phyloP scores from a whole-genome alignment of 2,888 invertebrate genomes.

The Urechis unicinctus region DNA sequence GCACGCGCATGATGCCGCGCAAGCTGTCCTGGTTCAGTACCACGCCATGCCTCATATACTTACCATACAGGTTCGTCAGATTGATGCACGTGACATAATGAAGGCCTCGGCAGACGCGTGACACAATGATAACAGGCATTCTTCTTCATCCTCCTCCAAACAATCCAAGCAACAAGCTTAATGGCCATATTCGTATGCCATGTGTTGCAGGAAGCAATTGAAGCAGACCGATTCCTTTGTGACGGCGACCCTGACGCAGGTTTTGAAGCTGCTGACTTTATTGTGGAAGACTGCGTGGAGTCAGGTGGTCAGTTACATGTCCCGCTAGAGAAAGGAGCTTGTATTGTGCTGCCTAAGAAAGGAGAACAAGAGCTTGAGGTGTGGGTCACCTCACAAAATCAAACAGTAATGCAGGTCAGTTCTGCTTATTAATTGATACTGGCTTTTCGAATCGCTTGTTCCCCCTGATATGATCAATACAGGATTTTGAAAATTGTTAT shows the following conservation, averaged over 20 bases:
- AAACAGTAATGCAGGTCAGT: conserved; percentile 57
- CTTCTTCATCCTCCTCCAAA: too few species aligned
- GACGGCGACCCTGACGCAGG: too few species aligned
- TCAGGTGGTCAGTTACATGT: conserved; percentile 94
- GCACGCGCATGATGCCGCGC: conserved; percentile 76
- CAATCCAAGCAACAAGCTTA: too few species aligned
- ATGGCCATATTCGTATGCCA: too few species aligned
- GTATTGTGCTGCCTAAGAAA: conserved; percentile 56
- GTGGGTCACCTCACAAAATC: conserved; percentile 68
- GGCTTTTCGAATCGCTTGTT: too few species aligned
- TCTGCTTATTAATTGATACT: too few species aligned
- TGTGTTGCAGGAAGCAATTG: not conserved
- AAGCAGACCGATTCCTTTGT: not conserved
- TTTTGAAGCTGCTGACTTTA: conserved; percentile 65
- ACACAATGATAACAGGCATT: too few species aligned
- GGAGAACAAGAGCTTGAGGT: conserved; percentile 74
- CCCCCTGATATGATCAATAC: too few species aligned
- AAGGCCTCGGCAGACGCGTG: too few species aligned
- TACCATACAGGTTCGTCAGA: conserved; percentile 66
- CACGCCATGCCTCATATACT: conserved; percentile 74
- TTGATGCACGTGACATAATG: too few species aligned
- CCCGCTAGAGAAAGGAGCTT: conserved; percentile 74
- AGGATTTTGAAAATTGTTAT: too few species aligned
- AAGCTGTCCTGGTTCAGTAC: conserved; percentile 72
- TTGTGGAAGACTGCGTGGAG: conserved; percentile 71